These are phyloP conservation scores for Palythoa caribaeorum DNA, from an alignment of 92 coral and sea anemone genomes.

Conservation along the genomic window DNA sequence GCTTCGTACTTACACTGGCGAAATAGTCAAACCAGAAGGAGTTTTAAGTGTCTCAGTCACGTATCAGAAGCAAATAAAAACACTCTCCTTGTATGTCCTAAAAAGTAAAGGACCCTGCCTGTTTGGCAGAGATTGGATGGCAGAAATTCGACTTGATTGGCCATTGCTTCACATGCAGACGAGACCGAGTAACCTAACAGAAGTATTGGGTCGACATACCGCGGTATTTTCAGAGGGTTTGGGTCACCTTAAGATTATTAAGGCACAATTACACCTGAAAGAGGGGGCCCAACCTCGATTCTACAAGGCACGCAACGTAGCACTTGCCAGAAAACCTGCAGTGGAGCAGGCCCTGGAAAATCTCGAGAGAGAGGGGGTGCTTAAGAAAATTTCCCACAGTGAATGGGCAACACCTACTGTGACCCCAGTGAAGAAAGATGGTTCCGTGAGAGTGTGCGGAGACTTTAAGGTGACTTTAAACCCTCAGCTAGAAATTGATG, in stretches of 20 bases:
- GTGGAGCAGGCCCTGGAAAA: conserved; percentile 47
- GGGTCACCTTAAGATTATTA: background rate
- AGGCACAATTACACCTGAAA: too few species aligned
- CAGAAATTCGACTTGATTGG: conserved; percentile 55
- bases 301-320: conserved; percentile 39
- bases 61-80: conserved; percentile 8
- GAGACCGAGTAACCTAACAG: background rate
- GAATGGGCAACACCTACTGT: conserved; percentile 57
- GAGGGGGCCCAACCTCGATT: conserved; percentile 35
- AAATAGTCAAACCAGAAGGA: conserved; percentile 26
- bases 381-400: conserved; percentile 40
- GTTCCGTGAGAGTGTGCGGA: conserved; percentile 50
- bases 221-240: background rate
- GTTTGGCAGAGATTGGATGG: conserved; percentile 61
- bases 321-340: conserved; percentile 35
- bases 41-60: conserved; percentile 22
- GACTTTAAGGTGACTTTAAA: conserved; percentile 58
- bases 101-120: conserved; percentile 49
- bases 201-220: too few species aligned
- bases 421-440: conserved; percentile 55
- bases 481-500: conserved; percentile 34
- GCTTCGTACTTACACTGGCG: conserved; percentile 45
- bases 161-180: conserved; percentile 48
- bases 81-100: conserved; percentile 6
- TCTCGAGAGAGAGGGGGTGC: conserved; percentile 51